Evolutionary conservation across 2,888 invertebrate genomes (phyloP), one percentile per base, ranked within the genome.

Genomic region (Oxytorus armatus): DNA sequence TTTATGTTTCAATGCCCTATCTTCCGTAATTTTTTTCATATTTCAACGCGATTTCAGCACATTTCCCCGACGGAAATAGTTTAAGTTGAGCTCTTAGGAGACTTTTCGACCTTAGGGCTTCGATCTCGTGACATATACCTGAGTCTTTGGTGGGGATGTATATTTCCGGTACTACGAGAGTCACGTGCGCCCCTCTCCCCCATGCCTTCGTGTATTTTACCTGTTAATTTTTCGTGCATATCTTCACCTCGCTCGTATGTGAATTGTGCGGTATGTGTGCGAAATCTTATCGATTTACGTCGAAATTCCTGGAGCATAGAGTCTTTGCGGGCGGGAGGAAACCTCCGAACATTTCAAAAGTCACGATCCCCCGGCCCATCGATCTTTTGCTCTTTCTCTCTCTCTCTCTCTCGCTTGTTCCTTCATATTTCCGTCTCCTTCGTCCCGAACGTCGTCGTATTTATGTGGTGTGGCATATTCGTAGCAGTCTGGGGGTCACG

Each of bases 321-420:
- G 29, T 25, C 36, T 14, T 18, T 4, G n/a, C 18, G 11, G 33
- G 25, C 8, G 47, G 10, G 5, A 47, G 18, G 29, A 44, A 10
- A 25, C 29, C 16, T 29, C 77, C 66, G 61, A 72, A 47, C 70
- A 57, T 77, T 75, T 79, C 61, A 63, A 83, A 80, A 81, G 81
- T 83, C 79, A 83, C 84, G 87, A 84, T 85, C 84, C 81, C 82
- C 79, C 49, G 49, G n/a, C 21, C 1, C 11, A 18, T 23, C 49
- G 3, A 21, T 47, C 18, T 23, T 23, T 39, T n/a, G 29, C 47
- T 3, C 29, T 14, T n/a, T n/a, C 29, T 47, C 25, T n/a, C 61
- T 16, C 25, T 61, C 59, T 11, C 33, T 53, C 51, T 16, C 44
- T 59, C 42, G 18, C 39, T 18, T 5, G 36, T 21, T 23, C 42